Evolutionary conservation across 2,113 vertebrate genomes (phyloP).

Genomic region (Cyanistes caeruleus): DNA sequence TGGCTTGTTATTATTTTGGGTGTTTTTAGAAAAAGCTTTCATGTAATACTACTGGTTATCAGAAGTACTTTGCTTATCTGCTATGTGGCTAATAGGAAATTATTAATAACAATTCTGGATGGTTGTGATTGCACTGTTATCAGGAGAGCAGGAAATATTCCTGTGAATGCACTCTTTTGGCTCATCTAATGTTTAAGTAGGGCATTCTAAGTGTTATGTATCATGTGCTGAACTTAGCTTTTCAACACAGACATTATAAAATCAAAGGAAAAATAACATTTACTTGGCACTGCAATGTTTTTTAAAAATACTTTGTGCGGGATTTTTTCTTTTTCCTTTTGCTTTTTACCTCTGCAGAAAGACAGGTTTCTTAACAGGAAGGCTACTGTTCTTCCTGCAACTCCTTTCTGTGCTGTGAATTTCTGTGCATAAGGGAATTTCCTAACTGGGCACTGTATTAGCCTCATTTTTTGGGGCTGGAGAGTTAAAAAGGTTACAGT

Average conservation of each 20-base stretch:
- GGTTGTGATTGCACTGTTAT: neutral
- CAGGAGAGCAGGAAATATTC: neutral
- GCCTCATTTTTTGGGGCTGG: neutral
- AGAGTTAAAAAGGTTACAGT: neutral
- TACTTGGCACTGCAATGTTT: neutral
- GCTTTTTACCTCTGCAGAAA: neutral
- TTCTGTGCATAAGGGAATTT: neutral
- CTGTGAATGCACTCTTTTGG: neutral
- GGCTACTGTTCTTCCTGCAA: neutral
- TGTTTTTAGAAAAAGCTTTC: neutral
- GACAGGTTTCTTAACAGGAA: neutral
- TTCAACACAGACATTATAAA: neutral
- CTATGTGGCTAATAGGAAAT: neutral
- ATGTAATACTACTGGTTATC: neutral
- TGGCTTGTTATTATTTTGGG: neutral
- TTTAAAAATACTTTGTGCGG: neutral
- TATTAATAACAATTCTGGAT: neutral
- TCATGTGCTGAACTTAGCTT: neutral
- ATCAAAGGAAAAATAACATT: neutral
- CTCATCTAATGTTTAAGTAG: slow-evolving; percentile 2
- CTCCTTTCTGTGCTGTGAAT: neutral
- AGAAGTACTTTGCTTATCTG: neutral
- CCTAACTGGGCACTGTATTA: neutral
- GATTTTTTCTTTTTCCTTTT: neutral
- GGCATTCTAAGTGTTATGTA: neutral